phyloP scores from a whole-genome alignment of 37 sponge, comb jelly and placozoan species.

The Dysidea cf. avara region DNA sequence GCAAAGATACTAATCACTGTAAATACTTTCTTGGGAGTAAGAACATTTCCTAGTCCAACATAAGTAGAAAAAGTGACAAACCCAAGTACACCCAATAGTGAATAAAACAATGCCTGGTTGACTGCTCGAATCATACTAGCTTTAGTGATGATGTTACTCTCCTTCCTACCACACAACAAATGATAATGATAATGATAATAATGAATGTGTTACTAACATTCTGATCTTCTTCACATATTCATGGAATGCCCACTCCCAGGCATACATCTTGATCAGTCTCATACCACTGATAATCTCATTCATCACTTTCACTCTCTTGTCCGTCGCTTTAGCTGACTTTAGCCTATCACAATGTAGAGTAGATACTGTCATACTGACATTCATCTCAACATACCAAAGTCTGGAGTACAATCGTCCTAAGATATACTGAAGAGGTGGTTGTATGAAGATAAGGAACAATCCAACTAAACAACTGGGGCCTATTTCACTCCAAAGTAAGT shows the following conservation, averaged over 20 bases:
- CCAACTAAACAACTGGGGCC: slow-evolving; percentile 44
- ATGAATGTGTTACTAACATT: too few species aligned
- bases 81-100: slow-evolving; percentile 38
- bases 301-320: too few species aligned
- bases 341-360: too few species aligned
- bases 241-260: too few species aligned
- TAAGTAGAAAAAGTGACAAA: slow-evolving; percentile 37
- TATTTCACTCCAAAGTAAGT: slow-evolving; percentile 48
- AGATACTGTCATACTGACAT: too few species aligned
- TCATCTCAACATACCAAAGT: background rate
- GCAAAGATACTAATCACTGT: slow-evolving; percentile 33
- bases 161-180: too few species aligned
- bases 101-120: slow-evolving; percentile 46
- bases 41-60: too few species aligned
- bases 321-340: too few species aligned
- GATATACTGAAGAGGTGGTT: slow-evolving; percentile 43
- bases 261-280: slow-evolving; percentile 2
- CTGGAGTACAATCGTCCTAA: slow-evolving; percentile 4
- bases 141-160: too few species aligned
- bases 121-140: slow-evolving; percentile 11
- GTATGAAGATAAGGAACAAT: slow-evolving; percentile 11
- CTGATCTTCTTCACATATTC: too few species aligned
- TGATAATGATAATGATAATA: too few species aligned
- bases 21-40: too few species aligned
- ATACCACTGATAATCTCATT: background rate